Evolutionary conservation across 2,888 invertebrate genomes (phyloP).

Genomic region (Catocala nupta): DNA sequence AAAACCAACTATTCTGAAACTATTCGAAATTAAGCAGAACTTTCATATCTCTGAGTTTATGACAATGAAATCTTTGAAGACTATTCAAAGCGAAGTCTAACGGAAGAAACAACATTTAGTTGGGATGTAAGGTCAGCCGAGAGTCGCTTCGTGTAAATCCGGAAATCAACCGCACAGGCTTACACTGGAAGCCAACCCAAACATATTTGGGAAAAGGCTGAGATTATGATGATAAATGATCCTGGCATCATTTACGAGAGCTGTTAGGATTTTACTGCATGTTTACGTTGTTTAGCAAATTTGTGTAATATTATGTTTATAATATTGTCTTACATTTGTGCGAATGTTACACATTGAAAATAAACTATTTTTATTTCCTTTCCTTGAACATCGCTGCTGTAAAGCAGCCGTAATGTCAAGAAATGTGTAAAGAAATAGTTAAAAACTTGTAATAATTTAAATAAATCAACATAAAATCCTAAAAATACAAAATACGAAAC

Average conservation of each 20-base stretch:
- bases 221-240: slow-evolving; percentile 18
- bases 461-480: too few relatives aligned
- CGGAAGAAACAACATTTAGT: slow-evolving; percentile 8
- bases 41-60: not conserved
- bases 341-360: too few relatives aligned
- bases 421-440: too few relatives aligned
- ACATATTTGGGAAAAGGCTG: slow-evolving; percentile 14
- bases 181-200: slow-evolving; percentile 11
- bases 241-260: slow-evolving; percentile 6
- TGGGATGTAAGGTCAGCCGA: slow-evolving; percentile 5
- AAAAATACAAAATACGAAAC: too few relatives aligned
- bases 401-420: too few relatives aligned
- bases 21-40: not conserved
- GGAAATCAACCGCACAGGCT: slow-evolving; percentile 15
- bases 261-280: slow-evolving; percentile 1
- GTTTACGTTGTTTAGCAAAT: not conserved
- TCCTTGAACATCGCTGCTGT: too few relatives aligned
- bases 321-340: too few relatives aligned
- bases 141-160: slow-evolving; percentile 12
- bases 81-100: not conserved
- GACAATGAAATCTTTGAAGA: not conserved
- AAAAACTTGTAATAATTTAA: too few relatives aligned
- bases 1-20: too few relatives aligned
- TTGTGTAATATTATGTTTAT: not conserved
- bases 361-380: too few relatives aligned